Conservation (phyloP, 53 echinoderm and acorn worm genomes). For the Holothuria scabra region DNA sequence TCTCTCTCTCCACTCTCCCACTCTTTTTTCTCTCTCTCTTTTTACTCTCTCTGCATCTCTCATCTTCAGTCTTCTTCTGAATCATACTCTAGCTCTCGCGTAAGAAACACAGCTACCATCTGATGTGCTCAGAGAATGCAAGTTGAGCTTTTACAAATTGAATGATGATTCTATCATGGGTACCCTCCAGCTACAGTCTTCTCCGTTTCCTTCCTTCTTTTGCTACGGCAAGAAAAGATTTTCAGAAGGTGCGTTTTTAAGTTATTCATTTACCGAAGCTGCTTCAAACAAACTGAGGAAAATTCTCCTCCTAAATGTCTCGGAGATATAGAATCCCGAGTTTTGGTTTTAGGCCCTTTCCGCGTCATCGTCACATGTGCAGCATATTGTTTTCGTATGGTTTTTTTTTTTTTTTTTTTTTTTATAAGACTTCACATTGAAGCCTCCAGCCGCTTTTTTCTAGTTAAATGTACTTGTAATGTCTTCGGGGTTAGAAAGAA, state of each 20-base stretch:
- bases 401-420: too few relatives aligned
- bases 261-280: constrained; percentile 42
- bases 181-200: constrained; percentile 18
- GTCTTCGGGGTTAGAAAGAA: constrained; percentile 26
- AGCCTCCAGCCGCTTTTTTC: constrained; percentile 15
- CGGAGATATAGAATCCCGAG: constrained; percentile 22
- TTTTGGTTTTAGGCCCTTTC: constrained; percentile 38
- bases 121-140: constrained; percentile 41
- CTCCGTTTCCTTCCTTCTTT: constrained; percentile 37
- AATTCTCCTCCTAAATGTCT: constrained; percentile 24
- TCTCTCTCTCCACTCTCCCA: constrained; percentile 38
- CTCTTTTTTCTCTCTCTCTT: constrained; percentile 43
- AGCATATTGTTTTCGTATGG: constrained; percentile 32
- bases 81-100: constrained; percentile 44
- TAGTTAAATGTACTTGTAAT: constrained; percentile 33
- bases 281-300: constrained; percentile 41
- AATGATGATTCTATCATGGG: constrained; percentile 42
- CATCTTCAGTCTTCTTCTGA: constrained; percentile 30
- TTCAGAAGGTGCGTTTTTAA: constrained; percentile 42
- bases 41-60: constrained; percentile 6
- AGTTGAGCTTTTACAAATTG: constrained; percentile 49
- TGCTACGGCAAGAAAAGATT: constrained; percentile 43
- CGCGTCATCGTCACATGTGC: constrained; percentile 17
- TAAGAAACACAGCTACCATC: constrained; percentile 21
- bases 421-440: constrained; percentile 19